Evolutionary conservation across 2,888 invertebrate species (phyloP), one percentile per base, ranked within the genome.

Genomic region (Lobophora halterata): DNA sequence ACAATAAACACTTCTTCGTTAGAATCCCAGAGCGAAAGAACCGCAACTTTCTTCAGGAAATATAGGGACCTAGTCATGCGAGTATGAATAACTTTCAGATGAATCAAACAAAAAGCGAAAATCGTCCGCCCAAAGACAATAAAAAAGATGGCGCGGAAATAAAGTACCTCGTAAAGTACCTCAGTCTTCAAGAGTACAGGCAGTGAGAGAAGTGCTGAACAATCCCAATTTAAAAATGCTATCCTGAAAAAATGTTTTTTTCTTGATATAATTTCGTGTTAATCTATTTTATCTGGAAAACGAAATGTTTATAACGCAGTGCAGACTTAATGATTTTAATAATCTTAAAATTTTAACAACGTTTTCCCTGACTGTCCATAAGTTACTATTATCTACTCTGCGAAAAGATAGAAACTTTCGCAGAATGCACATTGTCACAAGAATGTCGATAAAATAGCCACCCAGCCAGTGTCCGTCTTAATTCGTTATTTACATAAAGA

Each of bases 131-230:
- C 43, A 28, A 25, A 46, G 45, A 40, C 40, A 48, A 48, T 51
- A 51, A 48, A 51, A 47, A 48, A 48, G 48, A 51, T 48, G 46
- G 43, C 36, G 30, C 38, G 27, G 48, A 44, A 44, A 51, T 45
- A 48, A 46, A 51, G 48, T 51, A 48, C 46, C 40, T 37, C 48
- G 37, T 48, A 51, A 51, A 51, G 40, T 42, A 44, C 43, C 37
- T 31, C 26, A 42, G 45, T 30, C 37, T 41, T 27, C 7, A 24
- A 41, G 35, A 35, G 27, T 11, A 31, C 11, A 11, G n/a, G n/a
- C n/a, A n/a, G n/a, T n/a, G n/a, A n/a, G n/a, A n/a, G n/a, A n/a
- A n/a, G n/a, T n/a, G n/a, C n/a, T n/a, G n/a, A n/a, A n/a, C n/a
- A n/a, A n/a, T n/a, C n/a, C n/a, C n/a, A n/a, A n/a, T n/a, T n/a